Evolutionary conservation across 1,140 invertebrate species (phyloP).

Genomic region (Eriosoma lanigerum): DNA sequence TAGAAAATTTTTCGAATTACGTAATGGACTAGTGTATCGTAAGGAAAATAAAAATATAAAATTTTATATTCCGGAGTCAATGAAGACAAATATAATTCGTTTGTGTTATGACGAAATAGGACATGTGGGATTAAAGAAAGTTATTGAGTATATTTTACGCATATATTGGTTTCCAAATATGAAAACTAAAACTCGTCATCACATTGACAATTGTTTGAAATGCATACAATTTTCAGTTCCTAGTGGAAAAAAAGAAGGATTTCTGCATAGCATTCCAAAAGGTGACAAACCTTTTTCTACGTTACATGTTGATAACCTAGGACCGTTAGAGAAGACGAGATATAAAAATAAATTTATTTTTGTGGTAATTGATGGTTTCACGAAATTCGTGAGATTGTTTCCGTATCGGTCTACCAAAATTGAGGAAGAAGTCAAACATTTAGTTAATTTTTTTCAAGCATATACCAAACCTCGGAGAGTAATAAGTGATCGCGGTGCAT

Average conservation of each 20-base stretch:
- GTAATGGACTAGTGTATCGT: conserved; percentile 6
- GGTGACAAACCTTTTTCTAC: conserved; percentile 1
- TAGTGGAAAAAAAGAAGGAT: background rate
- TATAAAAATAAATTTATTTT: conserved; percentile 19
- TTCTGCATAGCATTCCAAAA: conserved; percentile 16
- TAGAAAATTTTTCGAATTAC: background rate
- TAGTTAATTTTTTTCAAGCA: background rate
- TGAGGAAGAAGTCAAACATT: background rate
- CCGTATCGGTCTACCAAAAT: background rate
- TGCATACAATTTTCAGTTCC: background rate
- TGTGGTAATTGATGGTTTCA: conserved; percentile 4
- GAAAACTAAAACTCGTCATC: background rate
- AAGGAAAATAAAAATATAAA: background rate
- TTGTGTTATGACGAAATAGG: background rate
- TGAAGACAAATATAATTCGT: background rate
- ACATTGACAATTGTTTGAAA: conserved; percentile 16
- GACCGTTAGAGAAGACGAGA: background rate
- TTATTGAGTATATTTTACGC: background rate
- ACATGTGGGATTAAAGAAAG: background rate
- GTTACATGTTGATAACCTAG: conserved; percentile 25
- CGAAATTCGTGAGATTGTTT: background rate
- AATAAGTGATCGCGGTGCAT: background rate
- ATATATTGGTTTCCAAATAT: conserved; percentile 31
- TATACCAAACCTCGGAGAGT: background rate
- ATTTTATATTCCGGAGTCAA: background rate